Evolutionary conservation across 2,113 vertebrate genomes (phyloP).

Genomic region (Lycaon pictus): DNA sequence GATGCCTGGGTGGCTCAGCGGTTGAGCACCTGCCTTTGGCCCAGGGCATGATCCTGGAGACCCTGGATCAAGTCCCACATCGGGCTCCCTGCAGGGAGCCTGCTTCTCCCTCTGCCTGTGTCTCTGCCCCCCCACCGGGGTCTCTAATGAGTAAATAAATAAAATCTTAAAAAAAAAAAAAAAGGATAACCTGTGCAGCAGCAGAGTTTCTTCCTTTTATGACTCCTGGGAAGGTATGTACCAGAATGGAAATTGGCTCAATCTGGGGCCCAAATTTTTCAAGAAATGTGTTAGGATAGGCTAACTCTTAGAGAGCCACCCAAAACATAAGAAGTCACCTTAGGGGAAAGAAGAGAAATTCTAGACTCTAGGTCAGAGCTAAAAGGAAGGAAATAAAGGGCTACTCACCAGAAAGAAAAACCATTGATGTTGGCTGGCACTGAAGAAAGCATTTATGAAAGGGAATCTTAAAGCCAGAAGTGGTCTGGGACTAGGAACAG

Average conservation of each 20-base stretch:
- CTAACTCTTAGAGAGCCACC: background rate
- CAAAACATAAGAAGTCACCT: background rate
- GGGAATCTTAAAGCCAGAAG: background rate
- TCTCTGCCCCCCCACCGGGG: too few species aligned
- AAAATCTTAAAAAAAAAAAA: too few species aligned
- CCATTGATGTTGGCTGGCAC: background rate
- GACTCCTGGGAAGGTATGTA: background rate
- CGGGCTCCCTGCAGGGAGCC: too few species aligned
- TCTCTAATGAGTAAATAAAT: too few species aligned
- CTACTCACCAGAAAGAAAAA: background rate
- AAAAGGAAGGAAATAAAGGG: background rate
- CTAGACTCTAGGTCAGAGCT: background rate
- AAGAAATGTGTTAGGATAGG: background rate
- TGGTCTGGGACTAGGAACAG: background rate
- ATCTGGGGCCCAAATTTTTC: background rate
- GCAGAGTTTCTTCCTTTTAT: background rate
- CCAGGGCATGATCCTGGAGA: too few species aligned
- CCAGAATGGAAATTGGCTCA: conserved; percentile 30
- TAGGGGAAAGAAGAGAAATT: background rate
- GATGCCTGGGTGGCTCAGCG: too few species aligned
- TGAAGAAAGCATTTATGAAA: background rate
- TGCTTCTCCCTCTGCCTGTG: too few species aligned
- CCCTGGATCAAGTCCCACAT: too few species aligned
- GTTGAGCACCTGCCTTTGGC: too few species aligned
- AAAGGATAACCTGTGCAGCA: too few species aligned